Evolutionary conservation across 2,888 invertebrate genomes (phyloP), one percentile per base, ranked within the genome.

Genomic region (Melolontha melolontha): DNA sequence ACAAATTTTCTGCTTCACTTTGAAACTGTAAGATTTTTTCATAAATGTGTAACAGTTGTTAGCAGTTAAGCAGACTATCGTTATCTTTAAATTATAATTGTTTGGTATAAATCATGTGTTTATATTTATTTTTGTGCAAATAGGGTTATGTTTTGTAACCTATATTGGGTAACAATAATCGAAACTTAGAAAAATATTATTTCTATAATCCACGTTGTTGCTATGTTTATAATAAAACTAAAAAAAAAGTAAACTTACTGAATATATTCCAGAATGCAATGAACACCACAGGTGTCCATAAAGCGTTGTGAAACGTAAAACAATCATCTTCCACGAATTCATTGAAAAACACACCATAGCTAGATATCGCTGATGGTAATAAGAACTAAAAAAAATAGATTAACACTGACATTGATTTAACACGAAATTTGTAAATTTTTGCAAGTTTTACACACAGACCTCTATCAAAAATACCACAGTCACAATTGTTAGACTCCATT

Each of bases 201-300:
- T n/a, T n/a, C n/a, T n/a, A n/a, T n/a, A n/a, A n/a, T n/a, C n/a
- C n/a, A n/a, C n/a, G n/a, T n/a, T n/a, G n/a, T n/a, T n/a, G n/a
- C n/a, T n/a, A n/a, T n/a, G n/a, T n/a, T n/a, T n/a, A n/a, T n/a
- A n/a, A n/a, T n/a, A n/a, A n/a, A n/a, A n/a, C n/a, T n/a, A n/a
- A n/a, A n/a, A n/a, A n/a, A n/a, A 22, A 22, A 22, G 4, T 12
- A 17, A 6, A 69, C 69, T 69, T 62, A 69, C 69, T 69, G 41
- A 66, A 57, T 34, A 69, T 52, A 44, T 69, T 69, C 47, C 64
- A 69, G 27, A 66, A 69, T 10, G 66, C 66, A 40, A 66, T 63
- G 47, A 62, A 69, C 41, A 66, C 65, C 6, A 69, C 66, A 16
- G 69, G 69, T n/a, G 69, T 69, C 69, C 69, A 69, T 11, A 69